Evolutionary conservation across 2,113 vertebrate genomes (phyloP).

Genomic region (Platichthys flesus): DNA sequence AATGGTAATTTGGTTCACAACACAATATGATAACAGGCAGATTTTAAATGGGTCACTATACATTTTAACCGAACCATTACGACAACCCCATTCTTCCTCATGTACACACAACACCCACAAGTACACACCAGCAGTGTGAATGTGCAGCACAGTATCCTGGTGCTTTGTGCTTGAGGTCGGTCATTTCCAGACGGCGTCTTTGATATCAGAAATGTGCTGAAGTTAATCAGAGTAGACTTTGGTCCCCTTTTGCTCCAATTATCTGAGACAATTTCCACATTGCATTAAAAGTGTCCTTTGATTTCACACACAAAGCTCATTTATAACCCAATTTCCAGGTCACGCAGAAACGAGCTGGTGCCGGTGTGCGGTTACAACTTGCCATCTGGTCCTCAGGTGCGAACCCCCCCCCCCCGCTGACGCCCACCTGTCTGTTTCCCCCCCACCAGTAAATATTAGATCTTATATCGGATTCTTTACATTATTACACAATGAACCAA

Average conservation of each 20-base stretch:
- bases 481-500: conserved; percentile 42
- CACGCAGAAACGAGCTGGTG: neutral
- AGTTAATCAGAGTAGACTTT: conserved; percentile 20
- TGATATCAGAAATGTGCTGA: conserved; percentile 28
- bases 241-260: conserved; percentile 30
- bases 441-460: conserved; percentile 43
- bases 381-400: conserved; percentile 62
- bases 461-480: conserved; percentile 1
- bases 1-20: neutral
- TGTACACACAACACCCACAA: neutral
- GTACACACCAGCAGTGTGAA: neutral
- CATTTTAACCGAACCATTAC: neutral
- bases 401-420: conserved; percentile 30
- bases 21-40: neutral
- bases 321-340: neutral
- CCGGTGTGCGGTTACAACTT: neutral
- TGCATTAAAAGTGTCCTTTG: conserved; percentile 20
- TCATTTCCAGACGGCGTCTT: neutral
- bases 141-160: neutral
- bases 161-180: neutral
- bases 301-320: conserved; percentile 26
- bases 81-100: neutral
- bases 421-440: conserved; percentile 31
- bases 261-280: conserved; percentile 43
- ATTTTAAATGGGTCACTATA: neutral